These are phyloP conservation scores for Masnerella sp. DNA, from an alignment of 2,888 invertebrate species.

Conservation along the genomic window DNA sequence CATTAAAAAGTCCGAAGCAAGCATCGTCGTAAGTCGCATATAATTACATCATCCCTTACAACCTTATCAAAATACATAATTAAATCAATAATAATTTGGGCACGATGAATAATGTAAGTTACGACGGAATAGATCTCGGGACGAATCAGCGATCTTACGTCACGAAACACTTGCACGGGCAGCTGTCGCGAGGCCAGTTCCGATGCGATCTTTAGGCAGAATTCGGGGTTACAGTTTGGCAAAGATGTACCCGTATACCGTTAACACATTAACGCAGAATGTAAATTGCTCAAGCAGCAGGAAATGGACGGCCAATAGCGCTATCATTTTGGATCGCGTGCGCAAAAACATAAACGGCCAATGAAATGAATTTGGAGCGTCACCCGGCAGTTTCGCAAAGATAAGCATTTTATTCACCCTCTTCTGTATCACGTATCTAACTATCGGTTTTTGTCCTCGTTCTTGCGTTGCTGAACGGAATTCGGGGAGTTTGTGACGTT, in stretches of 20 bases:
- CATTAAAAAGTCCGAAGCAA: no score
- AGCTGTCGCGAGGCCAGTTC: conserved; percentile 45
- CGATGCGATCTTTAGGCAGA: conserved; percentile 35
- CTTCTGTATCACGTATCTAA: conserved; percentile 39
- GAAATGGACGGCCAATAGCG: conserved; percentile 41
- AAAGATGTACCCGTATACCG: conserved; percentile 53
- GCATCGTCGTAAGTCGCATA: no score
- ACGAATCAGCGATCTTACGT: conserved; percentile 22
- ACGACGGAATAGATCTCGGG: conserved; percentile 4
- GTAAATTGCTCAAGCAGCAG: conserved; percentile 52
- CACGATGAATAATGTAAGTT: conserved; percentile 28
- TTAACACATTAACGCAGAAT: conserved; percentile 61
- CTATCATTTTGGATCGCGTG: conserved; percentile 41
- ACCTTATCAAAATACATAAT: conserved; percentile 21
- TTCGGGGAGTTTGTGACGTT: no score
- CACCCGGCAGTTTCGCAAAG: conserved; percentile 38
- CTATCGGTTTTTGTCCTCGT: conserved; percentile 49
- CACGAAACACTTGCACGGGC: conserved; percentile 46
- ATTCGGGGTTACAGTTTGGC: conserved; percentile 45
- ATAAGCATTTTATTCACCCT: conserved; percentile 56
- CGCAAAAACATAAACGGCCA: conserved; percentile 57
- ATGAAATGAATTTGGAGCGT: conserved; percentile 59
- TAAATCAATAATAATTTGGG: conserved; percentile 37
- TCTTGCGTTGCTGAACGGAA: no score
- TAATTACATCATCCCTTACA: conserved; percentile 18